Evolutionary conservation across 2,113 vertebrate genomes (phyloP), one percentile per base, ranked within the genome.

Genomic region (Burhinus oedicnemus): DNA sequence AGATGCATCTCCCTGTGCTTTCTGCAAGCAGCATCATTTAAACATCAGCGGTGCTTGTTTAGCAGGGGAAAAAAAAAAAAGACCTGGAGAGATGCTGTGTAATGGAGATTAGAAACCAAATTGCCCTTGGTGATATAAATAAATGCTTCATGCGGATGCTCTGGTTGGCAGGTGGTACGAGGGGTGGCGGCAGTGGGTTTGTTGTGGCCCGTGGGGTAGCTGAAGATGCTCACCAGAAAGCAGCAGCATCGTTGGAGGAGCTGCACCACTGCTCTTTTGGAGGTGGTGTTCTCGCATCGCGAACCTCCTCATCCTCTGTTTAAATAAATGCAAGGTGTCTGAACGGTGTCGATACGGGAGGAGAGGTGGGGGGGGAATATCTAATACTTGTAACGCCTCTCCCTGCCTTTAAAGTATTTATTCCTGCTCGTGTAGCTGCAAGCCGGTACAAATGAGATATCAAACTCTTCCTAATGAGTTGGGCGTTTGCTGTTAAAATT

Each of bases 211-310:
- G 1, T 7, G 71, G 38, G 65, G 47, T 22, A 30, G 13, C 36
- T 61, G 32, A 66, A 27, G 8, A 12, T 0, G 4, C 36, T 69
- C 0, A 0, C 15, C 14, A 27, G 54, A 70, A 76, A 94, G 47
- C 78, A 34, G 45, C 26, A 27, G 15, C 26, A 7, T 21, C 6
- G 0, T 0, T 38, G 9, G 22, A 30, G 27, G 26, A 44, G 60
- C 71, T 30, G 52, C 11, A 2, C 40, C 2, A 3, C 36, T 3
- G 2, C 21, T 64, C 8, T 27, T 77, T 34, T 0, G 1, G 61
- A 80, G 15, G 4, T 9, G 5, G 2, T 45, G 20, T 4, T 26
- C 51, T 49, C 64, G 13, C 12, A 44, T 29, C 3, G 3, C 2
- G 1, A 3, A 11, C 57, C 54, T 45, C 52, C 38, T 70, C 49